Evolutionary conservation across 64 coral and sea anemone genomes (phyloP).

Genomic region (Trachythela sp.): DNA sequence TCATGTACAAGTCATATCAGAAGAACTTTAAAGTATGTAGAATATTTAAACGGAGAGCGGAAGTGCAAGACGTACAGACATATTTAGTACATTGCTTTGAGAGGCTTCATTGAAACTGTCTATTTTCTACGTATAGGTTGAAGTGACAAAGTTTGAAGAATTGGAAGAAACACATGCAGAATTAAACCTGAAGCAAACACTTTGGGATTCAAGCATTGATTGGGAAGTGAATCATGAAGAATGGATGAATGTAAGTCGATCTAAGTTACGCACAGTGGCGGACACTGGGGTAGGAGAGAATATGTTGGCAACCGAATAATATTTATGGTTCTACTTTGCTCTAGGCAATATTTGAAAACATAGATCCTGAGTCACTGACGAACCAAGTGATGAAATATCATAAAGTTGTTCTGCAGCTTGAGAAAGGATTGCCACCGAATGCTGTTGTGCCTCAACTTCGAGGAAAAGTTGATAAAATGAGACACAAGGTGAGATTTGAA

Average conservation of each 20-base stretch:
- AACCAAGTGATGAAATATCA: slow-evolving; percentile 95
- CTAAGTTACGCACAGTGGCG: no score
- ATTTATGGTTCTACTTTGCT: not conserved
- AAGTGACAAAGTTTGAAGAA: slow-evolving; percentile 97
- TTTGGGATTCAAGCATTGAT: slow-evolving; percentile 85
- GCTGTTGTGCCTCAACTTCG: slow-evolving; percentile 85
- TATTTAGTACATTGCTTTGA: no score
- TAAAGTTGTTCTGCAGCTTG: slow-evolving; percentile 83
- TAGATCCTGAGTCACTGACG: slow-evolving; percentile 75
- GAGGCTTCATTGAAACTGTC: not conserved
- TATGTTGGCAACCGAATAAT: not conserved
- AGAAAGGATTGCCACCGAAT: slow-evolving; percentile 93
- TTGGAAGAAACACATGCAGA: slow-evolving; percentile 82
- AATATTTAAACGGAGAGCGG: no score
- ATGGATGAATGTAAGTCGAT: slow-evolving; percentile 74
- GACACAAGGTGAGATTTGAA: slow-evolving; percentile 63
- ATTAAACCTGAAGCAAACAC: slow-evolving; percentile 70
- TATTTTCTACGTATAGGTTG: slow-evolving; percentile 26
- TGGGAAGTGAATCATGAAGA: slow-evolving; percentile 78
- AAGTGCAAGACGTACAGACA: no score
- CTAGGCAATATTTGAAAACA: slow-evolving; percentile 69
- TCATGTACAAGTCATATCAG: slow-evolving; percentile 82
- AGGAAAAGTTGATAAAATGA: slow-evolving; percentile 86
- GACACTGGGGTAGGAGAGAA: no score
- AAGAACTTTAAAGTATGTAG: slow-evolving; percentile 85